A percentile compares a stretch with the other conserved stretches of the same genome.
Evolutionary conservation across 2,797 vertebrate genomes (phyloP).

Genomic region (Chelon auratus): DNA sequence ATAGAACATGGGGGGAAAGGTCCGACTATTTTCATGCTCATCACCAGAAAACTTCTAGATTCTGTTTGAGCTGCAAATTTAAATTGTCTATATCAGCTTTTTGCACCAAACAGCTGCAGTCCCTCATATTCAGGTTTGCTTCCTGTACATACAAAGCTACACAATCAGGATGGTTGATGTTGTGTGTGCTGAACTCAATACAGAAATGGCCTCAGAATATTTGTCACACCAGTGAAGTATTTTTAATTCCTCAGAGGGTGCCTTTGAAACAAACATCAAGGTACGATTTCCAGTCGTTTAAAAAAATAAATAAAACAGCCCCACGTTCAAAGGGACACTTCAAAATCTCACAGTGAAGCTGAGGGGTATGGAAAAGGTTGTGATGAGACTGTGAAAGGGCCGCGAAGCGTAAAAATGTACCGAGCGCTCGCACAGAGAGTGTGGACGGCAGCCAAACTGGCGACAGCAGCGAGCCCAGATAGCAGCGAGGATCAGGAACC

Average conservation of each 20-base stretch:
- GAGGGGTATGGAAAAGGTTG: constrained; percentile 53
- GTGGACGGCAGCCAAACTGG: constrained; percentile 69
- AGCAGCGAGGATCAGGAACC: constrained; percentile 66
- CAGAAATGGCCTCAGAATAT: constrained; percentile 31
- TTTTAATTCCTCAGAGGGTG: constrained; percentile 24
- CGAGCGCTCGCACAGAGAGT: constrained; percentile 59
- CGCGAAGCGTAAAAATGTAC: constrained; percentile 66
- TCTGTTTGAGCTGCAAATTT: constrained; percentile 56
- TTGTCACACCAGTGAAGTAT: constrained; percentile 21
- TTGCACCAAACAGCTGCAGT: constrained; percentile 53
- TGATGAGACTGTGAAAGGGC: constrained; percentile 63
- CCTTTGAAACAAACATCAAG: constrained; percentile 61
- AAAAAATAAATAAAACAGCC: constrained; percentile 43
- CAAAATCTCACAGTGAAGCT: constrained; percentile 58
- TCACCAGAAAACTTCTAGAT: constrained; percentile 39
- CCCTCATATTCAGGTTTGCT: constrained; percentile 27
- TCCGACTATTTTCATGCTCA: constrained; percentile 32
- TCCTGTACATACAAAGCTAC: constrained; percentile 35
- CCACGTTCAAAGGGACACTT: constrained; percentile 60
- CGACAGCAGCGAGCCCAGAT: constrained; percentile 69
- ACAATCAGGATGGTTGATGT: constrained; percentile 9
- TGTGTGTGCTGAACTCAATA: constrained; percentile 7
- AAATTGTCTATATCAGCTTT: constrained; percentile 64
- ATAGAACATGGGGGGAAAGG: constrained; percentile 3
- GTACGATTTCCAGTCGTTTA: constrained; percentile 57